Evolutionary conservation across 1,140 invertebrate genomes (phyloP).

Genomic region (Ceratosolen fusciceps): DNA sequence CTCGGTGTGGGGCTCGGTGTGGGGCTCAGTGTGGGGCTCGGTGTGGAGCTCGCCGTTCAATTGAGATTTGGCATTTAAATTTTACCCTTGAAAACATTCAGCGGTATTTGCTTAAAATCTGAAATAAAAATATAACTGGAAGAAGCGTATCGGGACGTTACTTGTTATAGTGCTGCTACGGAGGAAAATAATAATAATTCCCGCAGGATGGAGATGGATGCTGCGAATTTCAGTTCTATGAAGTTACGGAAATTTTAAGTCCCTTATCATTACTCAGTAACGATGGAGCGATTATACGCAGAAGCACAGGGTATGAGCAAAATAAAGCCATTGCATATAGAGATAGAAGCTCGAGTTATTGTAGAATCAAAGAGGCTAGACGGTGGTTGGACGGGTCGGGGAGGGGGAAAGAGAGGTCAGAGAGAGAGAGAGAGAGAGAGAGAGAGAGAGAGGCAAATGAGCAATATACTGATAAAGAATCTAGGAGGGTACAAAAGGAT

Average conservation of each 20-base stretch:
- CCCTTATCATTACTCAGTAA: conserved; percentile 20
- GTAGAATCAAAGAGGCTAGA: neutral
- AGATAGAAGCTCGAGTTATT: neutral
- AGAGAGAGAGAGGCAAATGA: neutral
- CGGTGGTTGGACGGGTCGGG: neutral
- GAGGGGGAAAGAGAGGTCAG: too few relatives aligned
- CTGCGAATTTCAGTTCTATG: too few relatives aligned
- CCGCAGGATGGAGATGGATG: too few relatives aligned
- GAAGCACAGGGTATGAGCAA: neutral
- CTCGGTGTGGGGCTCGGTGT: too few relatives aligned
- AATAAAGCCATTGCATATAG: conserved; percentile 24
- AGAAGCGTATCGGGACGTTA: too few relatives aligned
- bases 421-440: neutral
- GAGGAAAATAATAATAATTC: neutral
- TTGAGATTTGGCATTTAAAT: conserved; percentile 30
- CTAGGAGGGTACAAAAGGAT: neutral
- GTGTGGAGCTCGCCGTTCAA: neutral
- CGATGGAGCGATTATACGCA: conserved; percentile 43
- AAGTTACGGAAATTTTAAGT: too few relatives aligned
- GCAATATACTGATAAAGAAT: conserved; percentile 17
- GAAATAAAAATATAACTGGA: too few relatives aligned
- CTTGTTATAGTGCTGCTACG: too few relatives aligned
- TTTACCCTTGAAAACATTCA: neutral
- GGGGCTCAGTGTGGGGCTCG: too few relatives aligned
- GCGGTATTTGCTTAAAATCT: neutral